These are phyloP conservation scores for Orchesella cincta DNA, from an alignment of 1,140 invertebrate species.

Conservation along the genomic window DNA sequence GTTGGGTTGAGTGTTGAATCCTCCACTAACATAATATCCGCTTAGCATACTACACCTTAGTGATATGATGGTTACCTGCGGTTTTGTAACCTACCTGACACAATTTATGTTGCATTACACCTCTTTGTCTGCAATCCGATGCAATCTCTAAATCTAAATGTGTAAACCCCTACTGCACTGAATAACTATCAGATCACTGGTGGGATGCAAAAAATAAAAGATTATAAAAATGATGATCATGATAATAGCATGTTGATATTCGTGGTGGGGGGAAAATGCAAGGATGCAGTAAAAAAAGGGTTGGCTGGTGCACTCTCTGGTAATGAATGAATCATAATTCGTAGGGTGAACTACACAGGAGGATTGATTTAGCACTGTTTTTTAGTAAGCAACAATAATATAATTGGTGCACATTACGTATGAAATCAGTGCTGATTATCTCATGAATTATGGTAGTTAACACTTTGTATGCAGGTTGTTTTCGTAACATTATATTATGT, in stretches of 20 bases:
- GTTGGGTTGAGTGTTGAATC: neutral
- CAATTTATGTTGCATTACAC: neutral
- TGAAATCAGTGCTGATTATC: neutral
- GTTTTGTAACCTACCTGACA: neutral
- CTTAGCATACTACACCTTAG: neutral
- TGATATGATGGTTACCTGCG: neutral
- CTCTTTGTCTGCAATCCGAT: neutral
- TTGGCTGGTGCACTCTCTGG: no score
- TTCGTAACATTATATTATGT: neutral
- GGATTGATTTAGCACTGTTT: no score
- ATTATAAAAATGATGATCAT: no score
- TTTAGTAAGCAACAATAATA: neutral
- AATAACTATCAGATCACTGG: neutral
- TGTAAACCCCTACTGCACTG: neutral
- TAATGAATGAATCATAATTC: no score
- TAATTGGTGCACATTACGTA: neutral
- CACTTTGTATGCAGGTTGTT: neutral
- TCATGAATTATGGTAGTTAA: neutral
- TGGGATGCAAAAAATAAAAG: no score
- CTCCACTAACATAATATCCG: neutral
- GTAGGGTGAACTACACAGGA: no score
- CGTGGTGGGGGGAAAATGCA: no score
- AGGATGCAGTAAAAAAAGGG: no score
- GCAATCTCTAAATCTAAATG: neutral
- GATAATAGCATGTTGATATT: no score